Base-by-base conservation (phyloP, 2,113 vertebrate species). In the Perca schrenkii region DNA sequence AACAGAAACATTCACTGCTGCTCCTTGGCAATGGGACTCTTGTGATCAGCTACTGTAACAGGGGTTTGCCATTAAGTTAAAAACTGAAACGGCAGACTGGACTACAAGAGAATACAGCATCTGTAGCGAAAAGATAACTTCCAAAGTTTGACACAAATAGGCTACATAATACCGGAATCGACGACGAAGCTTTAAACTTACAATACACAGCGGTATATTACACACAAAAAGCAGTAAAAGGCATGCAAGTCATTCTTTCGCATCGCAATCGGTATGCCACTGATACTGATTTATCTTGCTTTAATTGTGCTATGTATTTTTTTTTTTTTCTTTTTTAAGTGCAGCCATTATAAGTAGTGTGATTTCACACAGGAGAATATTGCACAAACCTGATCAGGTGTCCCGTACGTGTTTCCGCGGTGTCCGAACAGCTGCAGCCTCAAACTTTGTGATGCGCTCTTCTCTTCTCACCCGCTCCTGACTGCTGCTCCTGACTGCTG, bases 371-470 rank as follows among this genome's bases (percentile, higher is more conserved):
- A 15, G 25, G 8, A 6, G 40, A 31, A 47, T 10, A 17, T 56
- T n/a, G 31, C 60, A 90, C 93, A 19, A 62, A 93, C 92, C 93
- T 91, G 81, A 53, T 52, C 40, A 31, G 69, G 16, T 52, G 66
- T 81, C 67, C 84, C 31, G 28, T 43, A 1, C 50, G 52, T 19
- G 53, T 50, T 17, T 73, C 73, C 52, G 52, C 21, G 25, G 50
- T 2, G 57, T 71, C 73, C 64, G 62, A 12, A 66, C 77, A 53
- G 75, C 74, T 57, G 82, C 82, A 84, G 90, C 70, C 36, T 72
- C 50, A 91, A 94, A 94, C 88, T 94, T 93, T 91, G 49, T 49
- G 86, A 86, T 63, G 86, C 60, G 65, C 65, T 85, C 31, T 46
- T 43, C 65, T 86, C 62, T 80, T 49, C 82, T 77, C 40, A 43